These are phyloP conservation scores for Pediacus dermestoides DNA, from an alignment of 2,888 invertebrate genomes.

Conservation along the genomic window DNA sequence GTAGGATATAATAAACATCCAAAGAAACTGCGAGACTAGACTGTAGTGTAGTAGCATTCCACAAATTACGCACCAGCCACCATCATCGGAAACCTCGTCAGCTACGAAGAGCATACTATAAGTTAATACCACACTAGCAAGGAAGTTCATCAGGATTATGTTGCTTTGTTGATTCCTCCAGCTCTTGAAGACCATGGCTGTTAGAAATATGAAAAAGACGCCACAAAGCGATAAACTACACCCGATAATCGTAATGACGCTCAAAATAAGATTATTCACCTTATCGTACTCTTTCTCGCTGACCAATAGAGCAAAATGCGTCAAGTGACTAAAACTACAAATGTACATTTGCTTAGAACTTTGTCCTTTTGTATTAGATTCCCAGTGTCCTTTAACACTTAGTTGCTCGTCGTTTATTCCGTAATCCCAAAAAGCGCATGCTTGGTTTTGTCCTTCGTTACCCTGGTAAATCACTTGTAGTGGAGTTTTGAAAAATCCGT, in stretches of 20 bases:
- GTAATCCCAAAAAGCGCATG: neutral
- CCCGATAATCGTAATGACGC: neutral
- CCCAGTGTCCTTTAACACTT: neutral
- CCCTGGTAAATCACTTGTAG: neutral
- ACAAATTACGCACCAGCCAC: neutral
- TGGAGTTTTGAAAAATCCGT: neutral
- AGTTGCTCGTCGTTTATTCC: neutral
- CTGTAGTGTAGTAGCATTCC: neutral
- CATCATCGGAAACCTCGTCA: neutral
- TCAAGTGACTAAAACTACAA: neutral
- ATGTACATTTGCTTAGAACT: neutral
- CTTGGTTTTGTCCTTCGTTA: neutral
- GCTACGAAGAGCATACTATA: neutral
- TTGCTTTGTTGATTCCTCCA: constrained; percentile 1
- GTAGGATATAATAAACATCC: constrained; percentile 2
- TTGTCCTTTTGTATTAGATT: no score
- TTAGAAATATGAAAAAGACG: neutral
- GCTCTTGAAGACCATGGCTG: constrained; percentile 1
- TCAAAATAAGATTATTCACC: neutral
- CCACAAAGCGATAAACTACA: neutral
- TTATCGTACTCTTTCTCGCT: neutral
- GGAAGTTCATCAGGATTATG: neutral
- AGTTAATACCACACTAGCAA: neutral
- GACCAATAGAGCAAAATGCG: neutral
- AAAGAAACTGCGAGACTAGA: neutral